These are phyloP conservation scores for Drosophila seguyi DNA, from an alignment of 1,140 invertebrate species.

Conservation along the genomic window DNA sequence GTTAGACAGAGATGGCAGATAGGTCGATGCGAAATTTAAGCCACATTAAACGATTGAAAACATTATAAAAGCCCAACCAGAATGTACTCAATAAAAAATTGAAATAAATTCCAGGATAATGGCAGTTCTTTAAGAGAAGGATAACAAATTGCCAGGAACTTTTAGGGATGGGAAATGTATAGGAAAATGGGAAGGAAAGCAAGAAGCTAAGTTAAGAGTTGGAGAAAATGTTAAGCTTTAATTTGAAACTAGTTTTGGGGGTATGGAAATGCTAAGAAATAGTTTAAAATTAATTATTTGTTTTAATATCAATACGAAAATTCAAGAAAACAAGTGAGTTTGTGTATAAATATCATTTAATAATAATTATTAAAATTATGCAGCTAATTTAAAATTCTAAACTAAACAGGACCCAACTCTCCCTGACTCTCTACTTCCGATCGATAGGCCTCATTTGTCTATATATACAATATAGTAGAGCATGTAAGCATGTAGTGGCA, in stretches of 20 bases:
- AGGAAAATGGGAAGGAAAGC: neutral
- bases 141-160: neutral
- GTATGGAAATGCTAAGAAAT: neutral
- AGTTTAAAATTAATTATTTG: neutral
- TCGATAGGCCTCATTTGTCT: slow-evolving; percentile 2
- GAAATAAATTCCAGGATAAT: slow-evolving; percentile 16
- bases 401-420: neutral
- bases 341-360: neutral
- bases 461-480: neutral
- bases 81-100: slow-evolving; percentile 9
- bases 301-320: neutral
- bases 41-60: slow-evolving; percentile 30
- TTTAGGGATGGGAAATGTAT: neutral
- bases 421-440: neutral
- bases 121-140: neutral
- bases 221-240: neutral
- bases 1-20: slow-evolving; percentile 34
- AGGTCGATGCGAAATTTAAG: slow-evolving; percentile 41
- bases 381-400: slow-evolving; percentile 3
- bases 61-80: neutral
- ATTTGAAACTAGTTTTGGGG: neutral
- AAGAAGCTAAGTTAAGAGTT: accelerated
- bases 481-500: slow-evolving; percentile 12
- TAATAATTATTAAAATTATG: neutral
- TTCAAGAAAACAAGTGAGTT: no score